These are phyloP conservation scores for Meandrusa payeni DNA, from an alignment of 2,888 invertebrate species.

Conservation along the genomic window DNA sequence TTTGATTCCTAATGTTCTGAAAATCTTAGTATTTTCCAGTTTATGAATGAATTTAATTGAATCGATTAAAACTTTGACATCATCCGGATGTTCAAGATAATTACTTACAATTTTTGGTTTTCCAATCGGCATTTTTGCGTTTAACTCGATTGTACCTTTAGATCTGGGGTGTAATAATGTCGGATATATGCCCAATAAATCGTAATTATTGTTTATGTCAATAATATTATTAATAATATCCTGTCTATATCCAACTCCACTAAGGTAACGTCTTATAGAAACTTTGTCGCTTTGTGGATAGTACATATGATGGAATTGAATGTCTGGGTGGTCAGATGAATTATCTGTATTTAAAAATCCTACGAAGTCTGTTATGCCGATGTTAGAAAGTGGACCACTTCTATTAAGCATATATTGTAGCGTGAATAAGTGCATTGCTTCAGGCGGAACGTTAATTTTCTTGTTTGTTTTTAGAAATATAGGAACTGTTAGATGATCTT, in stretches of 20 bases:
- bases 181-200: conserved; percentile 55
- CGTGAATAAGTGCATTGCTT: conserved; percentile 42
- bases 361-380: conserved; percentile 66
- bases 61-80: conserved; percentile 63
- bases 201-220: conserved; percentile 42
- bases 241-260: conserved; percentile 42
- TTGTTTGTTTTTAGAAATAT: conserved; percentile 38
- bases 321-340: conserved; percentile 64
- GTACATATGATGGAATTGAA: conserved; percentile 66
- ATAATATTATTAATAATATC: conserved; percentile 41
- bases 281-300: conserved; percentile 42
- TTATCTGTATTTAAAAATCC: conserved; percentile 72
- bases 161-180: conserved; percentile 72
- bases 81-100: conserved; percentile 80
- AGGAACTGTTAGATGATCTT: conserved; percentile 69
- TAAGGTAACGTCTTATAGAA: conserved; percentile 36
- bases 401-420: conserved; percentile 70
- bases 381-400: conserved; percentile 64
- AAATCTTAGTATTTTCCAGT: conserved; percentile 56
- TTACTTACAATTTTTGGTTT: conserved; percentile 80
- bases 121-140: conserved; percentile 60
- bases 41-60: conserved; percentile 54
- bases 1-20: conserved; percentile 52
- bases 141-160: conserved; percentile 77
- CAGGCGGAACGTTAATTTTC: conserved; percentile 30